Evolutionary conservation across 2,113 vertebrate species (phyloP).

Genomic region (Carlito syrichta): DNA sequence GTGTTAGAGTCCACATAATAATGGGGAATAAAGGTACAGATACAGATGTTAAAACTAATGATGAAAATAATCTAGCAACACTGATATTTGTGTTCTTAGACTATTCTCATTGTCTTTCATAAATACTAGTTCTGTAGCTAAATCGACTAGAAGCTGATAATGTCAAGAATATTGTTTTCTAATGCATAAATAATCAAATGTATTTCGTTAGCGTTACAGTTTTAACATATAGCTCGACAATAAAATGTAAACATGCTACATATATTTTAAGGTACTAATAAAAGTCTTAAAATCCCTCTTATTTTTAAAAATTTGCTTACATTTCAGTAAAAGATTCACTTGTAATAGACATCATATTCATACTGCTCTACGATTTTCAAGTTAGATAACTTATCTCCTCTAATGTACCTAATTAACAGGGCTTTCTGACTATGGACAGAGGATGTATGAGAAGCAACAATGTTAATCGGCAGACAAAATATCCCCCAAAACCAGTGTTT

Average conservation of each 20-base stretch:
- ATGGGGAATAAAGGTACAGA: too few species aligned
- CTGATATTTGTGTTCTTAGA: too few species aligned
- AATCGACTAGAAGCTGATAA: slow-evolving; percentile 7
- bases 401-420: not conserved
- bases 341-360: not conserved
- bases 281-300: not conserved
- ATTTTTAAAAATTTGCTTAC: not conserved
- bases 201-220: slow-evolving; percentile 28
- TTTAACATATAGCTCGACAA: not conserved
- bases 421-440: not conserved
- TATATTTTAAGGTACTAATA: not conserved
- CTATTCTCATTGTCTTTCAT: too few species aligned
- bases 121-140: slow-evolving; percentile 47
- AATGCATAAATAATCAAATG: slow-evolving; percentile 25
- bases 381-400: not conserved
- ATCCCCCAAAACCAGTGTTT: not conserved
- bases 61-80: too few species aligned
- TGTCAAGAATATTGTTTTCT: not conserved
- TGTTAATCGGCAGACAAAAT: not conserved
- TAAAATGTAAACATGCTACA: not conserved
- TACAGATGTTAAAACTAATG: too few species aligned
- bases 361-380: not conserved
- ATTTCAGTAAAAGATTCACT: not conserved
- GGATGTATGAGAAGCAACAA: not conserved
- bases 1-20: too few species aligned